phyloP scores from a whole-genome alignment of 2,888 invertebrate genomes.

The Spilosoma lubricipeda region DNA sequence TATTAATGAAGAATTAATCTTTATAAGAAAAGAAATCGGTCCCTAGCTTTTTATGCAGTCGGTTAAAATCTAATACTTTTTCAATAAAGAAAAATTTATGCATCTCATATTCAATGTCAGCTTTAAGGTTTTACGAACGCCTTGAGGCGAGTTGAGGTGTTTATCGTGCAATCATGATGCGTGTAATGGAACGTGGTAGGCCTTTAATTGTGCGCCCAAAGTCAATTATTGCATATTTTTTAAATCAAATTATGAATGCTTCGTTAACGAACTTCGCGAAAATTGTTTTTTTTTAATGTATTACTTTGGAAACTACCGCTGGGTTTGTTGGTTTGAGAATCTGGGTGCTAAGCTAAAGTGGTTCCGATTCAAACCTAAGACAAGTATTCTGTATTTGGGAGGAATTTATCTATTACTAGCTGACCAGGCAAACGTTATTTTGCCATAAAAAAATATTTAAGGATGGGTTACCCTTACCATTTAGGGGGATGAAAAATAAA shows the following conservation, averaged over 20 bases:
- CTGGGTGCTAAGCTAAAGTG: background rate
- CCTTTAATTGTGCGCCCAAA: background rate
- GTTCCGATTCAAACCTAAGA: background rate
- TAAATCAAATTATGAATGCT: background rate
- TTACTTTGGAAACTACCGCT: no score
- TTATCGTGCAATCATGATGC: conserved; percentile 20
- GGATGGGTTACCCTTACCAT: no score
- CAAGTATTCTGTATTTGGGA: no score
- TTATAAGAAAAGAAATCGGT: background rate
- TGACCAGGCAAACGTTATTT: no score
- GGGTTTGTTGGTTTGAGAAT: no score
- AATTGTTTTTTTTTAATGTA: background rate
- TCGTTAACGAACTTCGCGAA: background rate
- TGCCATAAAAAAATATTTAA: no score
- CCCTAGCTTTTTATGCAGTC: background rate
- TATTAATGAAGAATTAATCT: no score
- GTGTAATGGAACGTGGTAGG: conserved; percentile 5
- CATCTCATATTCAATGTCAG: conserved; percentile 23
- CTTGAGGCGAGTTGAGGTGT: conserved; percentile 37
- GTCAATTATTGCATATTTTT: conserved; percentile 1
- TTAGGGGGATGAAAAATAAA: no score
- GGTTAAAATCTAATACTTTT: background rate
- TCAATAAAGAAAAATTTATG: conserved; percentile 10
- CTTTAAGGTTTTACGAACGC: conserved; percentile 30
- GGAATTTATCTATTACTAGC: no score